Base-by-base conservation (phyloP, 2,888 invertebrate genomes). In the Pristionchus arcanus region DNA sequence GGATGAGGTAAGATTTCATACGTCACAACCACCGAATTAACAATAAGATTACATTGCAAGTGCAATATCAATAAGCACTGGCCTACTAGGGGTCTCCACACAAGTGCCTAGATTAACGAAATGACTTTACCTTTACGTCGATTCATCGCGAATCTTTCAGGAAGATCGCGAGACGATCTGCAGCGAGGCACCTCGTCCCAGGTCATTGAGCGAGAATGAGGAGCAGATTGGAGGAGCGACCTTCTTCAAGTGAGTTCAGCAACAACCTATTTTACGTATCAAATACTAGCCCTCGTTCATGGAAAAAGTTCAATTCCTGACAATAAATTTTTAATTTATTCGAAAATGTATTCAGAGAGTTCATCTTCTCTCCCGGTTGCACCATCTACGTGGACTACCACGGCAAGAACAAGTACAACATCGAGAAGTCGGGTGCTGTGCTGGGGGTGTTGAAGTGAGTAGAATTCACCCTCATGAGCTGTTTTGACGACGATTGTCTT, bases 301-400 rank as follows among this genome's bases (percentile, higher is more conserved):
- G 59, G 15, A 59, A 25, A 19, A 55, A 55, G 13, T 55, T n/a
- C n/a, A n/a, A n/a, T n/a, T n/a, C n/a, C 21, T 4, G 21, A 19
- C 59, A 4, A 16, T 19, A 21, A 1, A 19, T 21, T 21, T 4
- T 59, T n/a, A 21, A 16, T 1, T 34, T 31, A 25, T 63, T 31
- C 87, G 28, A 15, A 15, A 49, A n/a, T 68, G 4, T 81, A 13
- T 93, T 90, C 90, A 96, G 98, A 95, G 97, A 97, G 94, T 97
- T 99, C 87, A 97, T 97, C 90, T 99, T 99, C 96, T 97, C 97
- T 1, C 98, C 98, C 0, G 97, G 98, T 93, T 97, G 98, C 88
- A 97, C 97, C 34, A 98, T 99, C 90, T 96, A 97, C 91, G 96
- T 99, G 92, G 99, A 99, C 96, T 99, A 99, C 96, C 97, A 97